Percentiles rank a stretch among this genome's conserved stretches.
These are phyloP conservation scores for Oscheius myriophilus DNA, from an alignment of 2,888 invertebrate genomes.

Conservation along the genomic window DNA sequence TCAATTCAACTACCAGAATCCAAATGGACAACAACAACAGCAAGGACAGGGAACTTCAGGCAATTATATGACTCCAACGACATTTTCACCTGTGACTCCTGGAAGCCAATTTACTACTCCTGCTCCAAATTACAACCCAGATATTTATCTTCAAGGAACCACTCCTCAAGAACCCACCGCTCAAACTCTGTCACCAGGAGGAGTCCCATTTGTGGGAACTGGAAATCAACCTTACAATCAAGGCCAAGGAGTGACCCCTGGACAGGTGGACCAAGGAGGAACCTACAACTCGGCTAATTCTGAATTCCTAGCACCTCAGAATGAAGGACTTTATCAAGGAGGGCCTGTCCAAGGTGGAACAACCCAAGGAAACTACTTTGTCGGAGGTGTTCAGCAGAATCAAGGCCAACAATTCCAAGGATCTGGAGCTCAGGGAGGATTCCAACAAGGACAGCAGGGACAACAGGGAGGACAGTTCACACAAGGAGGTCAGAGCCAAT, in stretches of 20 bases:
- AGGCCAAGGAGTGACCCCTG: not conserved
- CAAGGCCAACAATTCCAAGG: no score
- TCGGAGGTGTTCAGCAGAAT: slow-evolving; percentile 2
- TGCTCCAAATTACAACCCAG: slow-evolving; percentile 28
- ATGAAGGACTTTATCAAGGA: slow-evolving; percentile 20
- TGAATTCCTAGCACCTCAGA: slow-evolving; percentile 8
- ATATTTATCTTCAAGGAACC: slow-evolving; percentile 26
- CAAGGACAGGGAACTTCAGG: not conserved
- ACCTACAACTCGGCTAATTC: slow-evolving; percentile 17
- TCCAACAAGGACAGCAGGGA: slow-evolving; percentile 6
- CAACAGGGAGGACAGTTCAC: slow-evolving; percentile 11
- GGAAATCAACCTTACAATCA: slow-evolving; percentile 21
- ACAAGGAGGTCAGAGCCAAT: not conserved
- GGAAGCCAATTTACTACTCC: slow-evolving; percentile 14
- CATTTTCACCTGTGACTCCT: not conserved
- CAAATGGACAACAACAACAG: slow-evolving; percentile 4
- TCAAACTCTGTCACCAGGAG: slow-evolving; percentile 5
- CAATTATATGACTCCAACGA: slow-evolving; percentile 14
- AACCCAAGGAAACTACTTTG: slow-evolving; percentile 15
- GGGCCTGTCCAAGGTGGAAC: slow-evolving; percentile 7
- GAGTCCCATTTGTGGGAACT: slow-evolving; percentile 4
- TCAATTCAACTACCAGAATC: slow-evolving; percentile 25
- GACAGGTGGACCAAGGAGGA: not conserved
- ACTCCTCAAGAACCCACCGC: slow-evolving; percentile 4
- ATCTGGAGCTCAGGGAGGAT: not conserved